Base-by-base conservation (phyloP, 2,113 vertebrate genomes). In the Gadus chalcogrammus region DNA sequence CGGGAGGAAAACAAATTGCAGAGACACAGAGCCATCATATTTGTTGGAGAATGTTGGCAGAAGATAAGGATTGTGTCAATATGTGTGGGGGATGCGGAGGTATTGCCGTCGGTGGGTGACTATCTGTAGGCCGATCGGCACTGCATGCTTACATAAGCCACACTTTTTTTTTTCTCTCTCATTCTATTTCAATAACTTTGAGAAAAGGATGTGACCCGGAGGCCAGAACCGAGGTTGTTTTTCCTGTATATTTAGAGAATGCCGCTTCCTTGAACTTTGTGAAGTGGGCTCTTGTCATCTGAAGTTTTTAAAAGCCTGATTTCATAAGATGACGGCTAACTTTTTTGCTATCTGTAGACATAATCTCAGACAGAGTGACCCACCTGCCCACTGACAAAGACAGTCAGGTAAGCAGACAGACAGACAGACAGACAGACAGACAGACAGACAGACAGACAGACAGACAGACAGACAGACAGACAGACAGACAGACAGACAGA, bases 121-220 rank as follows among this genome's bases (percentile, higher is more conserved):
- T 82, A 84, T 90, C 82, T 80, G 86, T 79, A 83, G 87, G 88
- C 86, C 84, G 87, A 88, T 88, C 78, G 83, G n/a, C 72, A 52
- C 68, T 69, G 76, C 42, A 48, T 48, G 42, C 77, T 93, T 92
- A 91, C 78, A 87, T 91, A 91, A 93, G 83, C 84, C n/a, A 78
- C 75, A 77, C 55, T 79, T 79, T 69, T 74, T 78, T 64, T 27
- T 71, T 27, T 27, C 31, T 35, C 62, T 74, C 75, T 69, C 73
- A 74, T 85, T 88, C 84, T 86, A 81, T 91, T 89, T 90, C 81
- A 85, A 85, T 81, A 89, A 91, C 83, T 83, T 86, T 77, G 42
- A 48, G 8, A 70, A 79, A 70, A 70, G 85, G 86, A 85, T 84
- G 68, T 82, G 83, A 85, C 87, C 85, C 75, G 75, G 70, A 79